Percentiles rank a stretch among this genome's conserved stretches.
These are phyloP conservation scores for Gnathonemus longibarbis DNA, from an alignment of 2,113 vertebrate genomes.

Conservation along the genomic window DNA sequence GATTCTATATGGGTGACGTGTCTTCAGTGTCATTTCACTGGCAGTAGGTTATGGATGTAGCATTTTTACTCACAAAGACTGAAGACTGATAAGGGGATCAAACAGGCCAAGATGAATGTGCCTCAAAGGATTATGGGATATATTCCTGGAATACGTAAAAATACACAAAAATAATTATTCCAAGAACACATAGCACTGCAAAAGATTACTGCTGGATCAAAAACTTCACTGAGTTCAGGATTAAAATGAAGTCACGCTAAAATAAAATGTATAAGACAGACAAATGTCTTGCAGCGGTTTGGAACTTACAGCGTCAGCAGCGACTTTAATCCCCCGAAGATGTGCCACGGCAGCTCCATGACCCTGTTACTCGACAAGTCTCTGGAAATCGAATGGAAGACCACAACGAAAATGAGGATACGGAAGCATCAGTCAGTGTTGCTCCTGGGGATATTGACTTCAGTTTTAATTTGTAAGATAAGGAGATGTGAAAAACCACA, in stretches of 20 bases:
- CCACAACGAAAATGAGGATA: background rate
- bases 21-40: background rate
- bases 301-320: slow-evolving; percentile 68
- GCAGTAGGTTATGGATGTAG: background rate
- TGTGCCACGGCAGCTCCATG: slow-evolving; percentile 49
- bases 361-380: slow-evolving; percentile 64
- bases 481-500: background rate
- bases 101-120: slow-evolving; percentile 57
- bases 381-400: slow-evolving; percentile 38
- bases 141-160: slow-evolving; percentile 57
- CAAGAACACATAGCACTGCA: background rate
- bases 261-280: background rate
- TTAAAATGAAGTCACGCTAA: background rate
- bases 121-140: slow-evolving; percentile 65
- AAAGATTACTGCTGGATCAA: background rate
- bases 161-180: slow-evolving; percentile 11
- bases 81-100: slow-evolving; percentile 61
- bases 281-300: background rate
- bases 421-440: background rate
- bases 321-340: slow-evolving; percentile 60
- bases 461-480: background rate
- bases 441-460: background rate
- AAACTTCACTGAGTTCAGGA: background rate
- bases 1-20: background rate
- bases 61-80: slow-evolving; percentile 65